Base-by-base conservation (phyloP, 2,888 invertebrate species). In the Cataglyphis albicans region DNA sequence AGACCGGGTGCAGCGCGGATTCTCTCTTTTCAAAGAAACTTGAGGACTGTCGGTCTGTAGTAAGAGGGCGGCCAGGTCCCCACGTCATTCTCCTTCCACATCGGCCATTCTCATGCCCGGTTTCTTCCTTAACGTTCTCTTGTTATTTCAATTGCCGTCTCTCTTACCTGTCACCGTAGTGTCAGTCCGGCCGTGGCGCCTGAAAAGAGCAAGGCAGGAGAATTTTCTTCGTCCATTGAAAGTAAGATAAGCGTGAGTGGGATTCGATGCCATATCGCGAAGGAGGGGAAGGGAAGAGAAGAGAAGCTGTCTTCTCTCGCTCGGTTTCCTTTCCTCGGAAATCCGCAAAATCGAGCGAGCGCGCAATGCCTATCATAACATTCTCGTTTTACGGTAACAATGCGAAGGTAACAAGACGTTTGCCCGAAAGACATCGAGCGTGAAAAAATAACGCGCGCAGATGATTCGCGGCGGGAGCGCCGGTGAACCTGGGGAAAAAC, bases 61-160 rank as follows among this genome's bases (percentile, higher is more conserved):
- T 38, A 61, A 61, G 35, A 21, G n/a, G n/a, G 38, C 48, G 48
- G 48, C 18, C 65, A 35, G 38, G 21, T 12, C 64, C 12, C 38
- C 57, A 21, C 68, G 7, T 35, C 29, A n/a, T 18, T 57, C 38
- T 15, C 55, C 29, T 25, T 61, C 12, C 15, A 48, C 48, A n/a
- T 41, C 67, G 48, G 65, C 48, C 75, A 75, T 84, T 82, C 75
- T 84, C 73, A 76, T 52, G 61, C 38, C 52, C 76, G 57, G 87
- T 74, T 83, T 87, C 82, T 83, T 89, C 74, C 83, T 89, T 82
- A 81, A 81, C 82, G 85, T 88, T 81, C 85, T 86, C 84, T 90
- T 90, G 90, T 90, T 90, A 89, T 90, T 89, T 90, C 89, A 90
- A 90, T 90, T 88, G 89, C 88, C 86, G 90, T 78, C 88, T 82